Percentiles rank a stretch among this genome's conserved stretches.
phyloP scores from a whole-genome alignment of 2,888 invertebrate genomes.

The Ormyrus rosae region DNA sequence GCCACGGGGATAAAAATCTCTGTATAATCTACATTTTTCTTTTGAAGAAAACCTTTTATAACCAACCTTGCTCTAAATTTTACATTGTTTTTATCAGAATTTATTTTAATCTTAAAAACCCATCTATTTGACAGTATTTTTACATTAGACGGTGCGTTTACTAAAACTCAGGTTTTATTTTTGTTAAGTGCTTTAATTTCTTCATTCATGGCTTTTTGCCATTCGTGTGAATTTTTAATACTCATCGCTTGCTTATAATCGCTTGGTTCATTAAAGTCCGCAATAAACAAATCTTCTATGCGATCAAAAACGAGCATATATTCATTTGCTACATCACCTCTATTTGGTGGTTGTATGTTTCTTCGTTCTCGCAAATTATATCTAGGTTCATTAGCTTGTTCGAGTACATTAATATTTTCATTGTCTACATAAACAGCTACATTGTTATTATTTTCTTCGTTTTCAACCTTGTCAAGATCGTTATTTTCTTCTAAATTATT shows the following conservation, averaged over 20 bases:
- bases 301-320: constrained; percentile 27
- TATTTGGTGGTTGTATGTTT: constrained; percentile 11
- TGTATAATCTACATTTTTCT: constrained; percentile 61
- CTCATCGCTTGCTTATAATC: constrained; percentile 8
- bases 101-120: constrained; percentile 45
- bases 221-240: not conserved
- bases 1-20: constrained; percentile 66
- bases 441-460: not conserved
- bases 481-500: not conserved
- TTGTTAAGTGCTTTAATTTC: constrained; percentile 37
- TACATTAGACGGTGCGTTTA: constrained; percentile 13
- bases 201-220: constrained; percentile 35
- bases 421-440: not conserved
- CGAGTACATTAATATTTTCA: not conserved
- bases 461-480: constrained; percentile 7
- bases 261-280: constrained; percentile 7
- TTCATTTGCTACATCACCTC: constrained; percentile 16
- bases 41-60: constrained; percentile 63
- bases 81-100: not conserved
- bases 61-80: constrained; percentile 60
- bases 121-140: constrained; percentile 34
- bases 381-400: constrained; percentile 3
- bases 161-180: constrained; percentile 37
- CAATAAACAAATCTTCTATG: constrained; percentile 26
- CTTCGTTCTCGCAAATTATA: constrained; percentile 28